phyloP scores from a whole-genome alignment of 2,113 vertebrate species.

The Monarcha castaneiventris region DNA sequence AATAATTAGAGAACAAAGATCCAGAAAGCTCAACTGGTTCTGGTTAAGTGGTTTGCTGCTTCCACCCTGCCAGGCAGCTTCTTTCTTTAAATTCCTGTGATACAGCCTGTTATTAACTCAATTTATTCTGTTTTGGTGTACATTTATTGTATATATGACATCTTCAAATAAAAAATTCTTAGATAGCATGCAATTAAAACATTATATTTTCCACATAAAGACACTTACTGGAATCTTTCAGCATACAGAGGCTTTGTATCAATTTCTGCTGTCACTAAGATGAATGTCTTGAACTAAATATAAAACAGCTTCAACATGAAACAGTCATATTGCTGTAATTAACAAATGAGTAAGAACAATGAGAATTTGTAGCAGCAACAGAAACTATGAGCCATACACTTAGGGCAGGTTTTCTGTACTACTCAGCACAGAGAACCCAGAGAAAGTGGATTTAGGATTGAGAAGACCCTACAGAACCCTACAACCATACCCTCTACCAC shows the following conservation, averaged over 20 bases:
- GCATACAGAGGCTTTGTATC: neutral
- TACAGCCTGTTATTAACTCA: neutral
- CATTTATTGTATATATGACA: neutral
- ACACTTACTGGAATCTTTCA: neutral
- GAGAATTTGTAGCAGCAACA: neutral
- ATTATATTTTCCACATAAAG: neutral
- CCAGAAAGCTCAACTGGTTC: neutral
- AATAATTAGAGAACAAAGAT: neutral
- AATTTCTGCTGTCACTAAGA: constrained; percentile 3
- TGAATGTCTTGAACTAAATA: neutral
- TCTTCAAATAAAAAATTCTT: neutral
- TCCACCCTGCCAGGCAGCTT: neutral
- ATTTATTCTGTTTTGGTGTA: neutral
- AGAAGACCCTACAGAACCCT: neutral
- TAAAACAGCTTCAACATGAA: neutral
- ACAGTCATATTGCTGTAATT: neutral
- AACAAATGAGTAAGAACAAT: neutral
- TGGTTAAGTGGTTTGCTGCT: neutral
- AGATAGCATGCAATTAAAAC: neutral
- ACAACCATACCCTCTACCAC: neutral
- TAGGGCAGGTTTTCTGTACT: neutral
- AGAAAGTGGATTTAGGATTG: neutral
- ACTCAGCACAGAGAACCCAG: neutral
- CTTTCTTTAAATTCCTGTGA: neutral
- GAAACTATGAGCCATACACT: neutral